These are phyloP conservation scores for Cecropterus lyciades DNA, from an alignment of 1,140 invertebrate genomes.

Conservation along the genomic window DNA sequence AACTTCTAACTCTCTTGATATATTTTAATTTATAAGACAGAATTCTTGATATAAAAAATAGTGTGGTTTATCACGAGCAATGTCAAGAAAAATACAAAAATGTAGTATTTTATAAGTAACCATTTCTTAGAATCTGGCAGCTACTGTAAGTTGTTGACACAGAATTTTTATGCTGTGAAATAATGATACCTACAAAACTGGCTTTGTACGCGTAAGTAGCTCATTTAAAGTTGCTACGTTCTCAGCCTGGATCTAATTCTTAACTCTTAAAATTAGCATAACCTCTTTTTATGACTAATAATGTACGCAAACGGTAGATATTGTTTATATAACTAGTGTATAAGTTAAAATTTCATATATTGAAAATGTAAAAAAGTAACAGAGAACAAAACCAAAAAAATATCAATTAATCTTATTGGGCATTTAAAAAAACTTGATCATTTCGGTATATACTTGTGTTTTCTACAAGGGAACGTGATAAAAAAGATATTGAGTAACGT, in stretches of 20 bases:
- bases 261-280: neutral
- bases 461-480: too few relatives aligned
- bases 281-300: too few relatives aligned
- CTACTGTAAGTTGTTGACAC: slow-evolving; percentile 28
- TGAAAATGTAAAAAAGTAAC: too few relatives aligned
- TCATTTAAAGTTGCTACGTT: slow-evolving; percentile 19
- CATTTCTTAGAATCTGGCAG: slow-evolving; percentile 19
- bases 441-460: too few relatives aligned
- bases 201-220: slow-evolving; percentile 12
- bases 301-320: too few relatives aligned
- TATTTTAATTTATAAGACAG: neutral
- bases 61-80: neutral
- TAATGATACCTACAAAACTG: slow-evolving; percentile 24
- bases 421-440: too few relatives aligned
- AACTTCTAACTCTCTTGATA: neutral
- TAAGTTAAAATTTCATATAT: too few relatives aligned
- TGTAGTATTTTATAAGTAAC: slow-evolving; percentile 10
- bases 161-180: slow-evolving; percentile 26
- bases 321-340: too few relatives aligned
- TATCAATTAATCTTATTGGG: too few relatives aligned
- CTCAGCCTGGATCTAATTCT: slow-evolving; percentile 7
- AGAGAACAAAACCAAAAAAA: too few relatives aligned
- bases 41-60: neutral
- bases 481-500: too few relatives aligned
- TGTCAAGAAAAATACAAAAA: slow-evolving; percentile 1